These are phyloP conservation scores for Euglossa dilemma DNA, from an alignment of 1,140 invertebrate genomes.

Conservation along the genomic window DNA sequence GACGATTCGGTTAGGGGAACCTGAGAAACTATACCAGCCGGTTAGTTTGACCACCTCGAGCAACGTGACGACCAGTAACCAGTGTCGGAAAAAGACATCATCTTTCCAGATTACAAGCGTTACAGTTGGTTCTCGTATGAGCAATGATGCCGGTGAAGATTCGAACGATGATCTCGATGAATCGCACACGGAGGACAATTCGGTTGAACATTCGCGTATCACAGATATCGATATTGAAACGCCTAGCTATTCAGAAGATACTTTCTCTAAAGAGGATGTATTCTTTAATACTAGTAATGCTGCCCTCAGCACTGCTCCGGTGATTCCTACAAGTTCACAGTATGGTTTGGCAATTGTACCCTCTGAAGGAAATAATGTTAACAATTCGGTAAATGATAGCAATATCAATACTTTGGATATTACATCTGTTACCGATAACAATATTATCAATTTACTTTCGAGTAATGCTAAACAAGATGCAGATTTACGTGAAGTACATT, in stretches of 20 bases:
- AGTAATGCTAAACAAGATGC: constrained; percentile 84
- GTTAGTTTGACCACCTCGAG: constrained; percentile 66
- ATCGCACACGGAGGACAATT: constrained; percentile 93
- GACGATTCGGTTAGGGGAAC: constrained; percentile 87
- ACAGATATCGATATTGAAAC: constrained; percentile 93
- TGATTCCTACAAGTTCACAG: constrained; percentile 92
- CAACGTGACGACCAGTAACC: constrained; percentile 67
- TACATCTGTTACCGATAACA: constrained; percentile 81
- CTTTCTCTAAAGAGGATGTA: constrained; percentile 91
- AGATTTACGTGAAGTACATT: constrained; percentile 88
- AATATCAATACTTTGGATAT: constrained; percentile 85
- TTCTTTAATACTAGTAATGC: constrained; percentile 90
- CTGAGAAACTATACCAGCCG: constrained; percentile 81
- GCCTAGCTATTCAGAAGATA: constrained; percentile 92
- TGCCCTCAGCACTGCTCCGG: constrained; percentile 89
- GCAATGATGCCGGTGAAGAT: constrained; percentile 94
- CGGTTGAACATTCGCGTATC: constrained; percentile 88
- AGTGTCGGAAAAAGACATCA: constrained; percentile 89
- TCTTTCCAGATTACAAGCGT: constrained; percentile 97
- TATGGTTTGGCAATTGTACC: constrained; percentile 91
- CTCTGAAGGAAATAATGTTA: constrained; percentile 84
- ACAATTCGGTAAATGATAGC: constrained; percentile 84
- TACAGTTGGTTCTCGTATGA: constrained; percentile 89
- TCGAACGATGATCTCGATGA: constrained; percentile 96
- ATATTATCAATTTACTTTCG: constrained; percentile 81